Conservation (phyloP, 1,140 invertebrate genomes). For the Yoshiicerus persimilis region DNA sequence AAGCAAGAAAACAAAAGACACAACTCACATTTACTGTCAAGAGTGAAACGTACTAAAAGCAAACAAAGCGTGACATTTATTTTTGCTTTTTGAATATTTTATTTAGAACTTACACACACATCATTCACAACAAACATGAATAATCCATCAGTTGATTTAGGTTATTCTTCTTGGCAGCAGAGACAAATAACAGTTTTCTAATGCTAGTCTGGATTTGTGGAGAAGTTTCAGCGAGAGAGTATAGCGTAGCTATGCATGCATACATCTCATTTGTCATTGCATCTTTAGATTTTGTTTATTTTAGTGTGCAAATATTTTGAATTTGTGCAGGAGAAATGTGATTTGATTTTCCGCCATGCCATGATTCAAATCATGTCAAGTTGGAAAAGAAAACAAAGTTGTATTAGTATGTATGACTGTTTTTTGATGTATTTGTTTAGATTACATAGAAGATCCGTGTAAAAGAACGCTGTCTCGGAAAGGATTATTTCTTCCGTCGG, state of each 20-base stretch:
- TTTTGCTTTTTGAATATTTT: not conserved
- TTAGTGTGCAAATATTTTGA: not conserved
- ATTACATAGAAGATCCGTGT: not conserved
- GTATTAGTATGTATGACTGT: not conserved
- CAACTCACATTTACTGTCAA: not conserved
- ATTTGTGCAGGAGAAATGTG: not conserved
- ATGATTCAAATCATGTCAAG: not conserved
- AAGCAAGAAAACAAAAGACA: not conserved
- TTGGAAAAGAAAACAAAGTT: not conserved
- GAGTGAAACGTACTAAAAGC: not conserved
- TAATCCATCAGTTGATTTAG: not conserved
- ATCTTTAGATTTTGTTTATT: no score
- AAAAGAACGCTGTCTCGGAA: not conserved
- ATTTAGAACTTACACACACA: not conserved
- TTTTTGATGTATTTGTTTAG: not conserved
- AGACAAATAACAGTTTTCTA: no score
- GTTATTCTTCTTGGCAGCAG: no score
- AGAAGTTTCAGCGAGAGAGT: no score
- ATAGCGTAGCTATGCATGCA: no score
- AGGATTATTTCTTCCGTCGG: not conserved
- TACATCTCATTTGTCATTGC: no score
- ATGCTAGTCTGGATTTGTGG: no score
- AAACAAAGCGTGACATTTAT: not conserved
- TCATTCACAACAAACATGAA: not conserved
- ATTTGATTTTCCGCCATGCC: not conserved